Percentiles rank a stretch among this genome's conserved stretches.
Conservation (phyloP, 2,888 invertebrate species). For the Watsonalla binaria region DNA sequence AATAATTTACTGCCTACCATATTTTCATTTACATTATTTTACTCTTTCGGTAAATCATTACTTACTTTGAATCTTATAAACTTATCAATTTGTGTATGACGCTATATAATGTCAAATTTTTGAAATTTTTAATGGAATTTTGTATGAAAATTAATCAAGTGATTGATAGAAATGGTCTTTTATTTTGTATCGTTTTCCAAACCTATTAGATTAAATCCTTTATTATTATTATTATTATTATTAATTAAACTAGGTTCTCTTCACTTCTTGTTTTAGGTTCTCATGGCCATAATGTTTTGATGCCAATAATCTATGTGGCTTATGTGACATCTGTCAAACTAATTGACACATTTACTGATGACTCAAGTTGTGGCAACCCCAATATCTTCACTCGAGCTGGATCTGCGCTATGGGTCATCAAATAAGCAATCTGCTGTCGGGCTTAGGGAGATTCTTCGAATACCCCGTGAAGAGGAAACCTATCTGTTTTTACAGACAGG, state of each 20-base stretch:
- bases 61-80: slow-evolving; percentile 71
- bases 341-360: not conserved
- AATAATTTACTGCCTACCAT: slow-evolving; percentile 72
- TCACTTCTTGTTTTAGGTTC: not conserved
- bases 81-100: slow-evolving; percentile 75
- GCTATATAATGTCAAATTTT: slow-evolving; percentile 78
- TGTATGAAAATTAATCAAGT: slow-evolving; percentile 76
- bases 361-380: not conserved
- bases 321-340: not conserved
- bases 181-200: slow-evolving; percentile 20
- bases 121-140: slow-evolving; percentile 78
- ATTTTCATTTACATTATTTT: slow-evolving; percentile 68
- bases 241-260: too few species aligned
- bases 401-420: slow-evolving; percentile 62
- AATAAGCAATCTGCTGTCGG: slow-evolving; percentile 58
- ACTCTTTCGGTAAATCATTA: slow-evolving; percentile 65
- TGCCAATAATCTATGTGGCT: not conserved
- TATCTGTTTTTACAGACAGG: slow-evolving; percentile 77
- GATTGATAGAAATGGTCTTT: slow-evolving; percentile 71
- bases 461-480: slow-evolving; percentile 79
- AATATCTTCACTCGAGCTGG: not conserved
- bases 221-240: not conserved
- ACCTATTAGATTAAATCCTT: not conserved
- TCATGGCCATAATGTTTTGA: not conserved
- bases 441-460: slow-evolving; percentile 71